phyloP scores from a whole-genome alignment of 2,888 invertebrate genomes.

The Microdon myrmicae region DNA sequence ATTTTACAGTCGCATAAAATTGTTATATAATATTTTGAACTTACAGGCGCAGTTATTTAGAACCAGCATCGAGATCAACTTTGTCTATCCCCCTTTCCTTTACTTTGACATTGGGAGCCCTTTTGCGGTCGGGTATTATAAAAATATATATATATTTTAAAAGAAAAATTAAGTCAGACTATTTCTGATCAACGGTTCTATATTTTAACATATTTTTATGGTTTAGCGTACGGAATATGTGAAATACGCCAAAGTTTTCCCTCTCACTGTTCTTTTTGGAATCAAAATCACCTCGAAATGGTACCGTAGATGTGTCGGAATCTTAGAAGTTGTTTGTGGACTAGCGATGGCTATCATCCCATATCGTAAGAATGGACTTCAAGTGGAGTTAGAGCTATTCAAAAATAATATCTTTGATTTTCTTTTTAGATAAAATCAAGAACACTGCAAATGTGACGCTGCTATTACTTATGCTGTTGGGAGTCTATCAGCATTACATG shows the following conservation, averaged over 20 bases:
- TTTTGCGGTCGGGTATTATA: no score
- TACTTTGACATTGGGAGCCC: no score
- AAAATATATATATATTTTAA: no score
- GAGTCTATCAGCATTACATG: slow-evolving; percentile 92
- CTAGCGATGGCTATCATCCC: slow-evolving; percentile 84
- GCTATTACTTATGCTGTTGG: slow-evolving; percentile 84
- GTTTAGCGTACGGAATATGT: slow-evolving; percentile 92
- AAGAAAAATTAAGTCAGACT: slow-evolving; percentile 2
- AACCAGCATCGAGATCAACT: no score
- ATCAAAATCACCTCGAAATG: slow-evolving; percentile 92
- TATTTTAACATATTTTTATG: slow-evolving; percentile 39
- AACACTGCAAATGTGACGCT: slow-evolving; percentile 88
- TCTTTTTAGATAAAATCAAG: slow-evolving; percentile 86
- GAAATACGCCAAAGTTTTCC: slow-evolving; percentile 96
- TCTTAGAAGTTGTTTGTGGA: slow-evolving; percentile 86
- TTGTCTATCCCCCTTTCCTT: no score
- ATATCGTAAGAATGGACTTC: slow-evolving; percentile 73
- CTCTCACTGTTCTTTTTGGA: slow-evolving; percentile 80
- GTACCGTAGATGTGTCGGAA: slow-evolving; percentile 87
- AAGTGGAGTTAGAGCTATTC: neutral
- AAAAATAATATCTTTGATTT: no score
- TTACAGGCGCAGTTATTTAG: no score
- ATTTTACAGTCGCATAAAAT: no score
- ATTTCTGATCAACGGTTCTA: slow-evolving; percentile 1
- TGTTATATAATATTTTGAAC: no score